Evolutionary conservation across 2,113 vertebrate genomes (phyloP).

Genomic region (Myrmecophaga tridactyla): DNA sequence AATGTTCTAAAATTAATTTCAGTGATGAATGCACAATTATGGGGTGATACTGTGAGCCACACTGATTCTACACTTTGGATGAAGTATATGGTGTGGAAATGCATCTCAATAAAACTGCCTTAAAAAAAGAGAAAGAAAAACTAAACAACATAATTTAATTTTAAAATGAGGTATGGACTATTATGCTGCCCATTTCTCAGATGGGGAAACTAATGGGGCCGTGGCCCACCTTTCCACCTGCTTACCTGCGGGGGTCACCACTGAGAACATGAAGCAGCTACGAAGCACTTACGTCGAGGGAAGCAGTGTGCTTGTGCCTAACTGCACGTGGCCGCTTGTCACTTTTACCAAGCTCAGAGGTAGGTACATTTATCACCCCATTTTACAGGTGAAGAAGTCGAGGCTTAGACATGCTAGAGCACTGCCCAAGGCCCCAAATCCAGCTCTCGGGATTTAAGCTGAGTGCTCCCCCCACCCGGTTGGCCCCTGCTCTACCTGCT

Average conservation of each 20-base stretch:
- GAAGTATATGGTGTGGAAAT: too few relatives aligned
- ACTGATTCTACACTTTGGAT: too few relatives aligned
- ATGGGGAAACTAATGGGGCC: accelerated
- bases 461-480: accelerated
- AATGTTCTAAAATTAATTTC: too few relatives aligned
- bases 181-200: too few relatives aligned
- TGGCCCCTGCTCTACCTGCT: accelerated
- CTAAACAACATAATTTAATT: too few relatives aligned
- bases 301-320: accelerated
- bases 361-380: too few relatives aligned
- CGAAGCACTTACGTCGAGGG: accelerated
- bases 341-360: neutral
- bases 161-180: too few relatives aligned
- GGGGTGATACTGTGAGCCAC: too few relatives aligned
- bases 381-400: accelerated
- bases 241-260: accelerated
- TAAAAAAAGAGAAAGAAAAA: too few relatives aligned
- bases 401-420: accelerated
- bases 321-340: accelerated
- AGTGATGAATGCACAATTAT: too few relatives aligned
- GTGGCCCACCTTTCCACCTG: accelerated
- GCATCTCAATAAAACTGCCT: too few relatives aligned
- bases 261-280: accelerated
- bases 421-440: neutral
- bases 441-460: accelerated